Base-by-base conservation (phyloP, 2,797 vertebrate species). In the Acrossocheilus fasciatus region DNA sequence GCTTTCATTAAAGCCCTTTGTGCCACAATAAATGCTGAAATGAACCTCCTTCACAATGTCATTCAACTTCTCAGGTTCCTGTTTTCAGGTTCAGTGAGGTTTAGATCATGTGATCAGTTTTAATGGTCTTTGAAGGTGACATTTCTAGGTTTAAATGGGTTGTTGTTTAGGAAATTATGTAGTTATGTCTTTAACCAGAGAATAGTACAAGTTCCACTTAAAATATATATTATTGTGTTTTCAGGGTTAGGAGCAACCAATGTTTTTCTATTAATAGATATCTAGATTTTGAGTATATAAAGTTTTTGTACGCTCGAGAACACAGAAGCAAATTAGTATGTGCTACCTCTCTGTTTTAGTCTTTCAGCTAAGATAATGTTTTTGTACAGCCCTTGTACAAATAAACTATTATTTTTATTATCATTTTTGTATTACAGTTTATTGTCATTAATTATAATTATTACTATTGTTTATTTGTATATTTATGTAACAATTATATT, bases 41-140 rank as follows among this genome's bases (percentile, higher is more conserved):
- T 54, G 36, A 54, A 36, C 36, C 50, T 59, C 72, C 36, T 20
- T 82, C 81, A 73, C 81, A 41, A 50, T 73, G 30, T 73, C 36
- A 59, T 73, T 73, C 57, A 73, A 52, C 30, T 52, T 47, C 59
- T 30, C 78, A 11, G 10, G 15, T 26, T 47, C 57, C 10, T 17
- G 54, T 17, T 79, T 45, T 64, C 77, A 64, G 52, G 57, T 43
- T 80, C 57, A 59, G 4, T 11, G n/a, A 79, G 34, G 7, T 54
- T 82, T 39, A 54, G 66, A 17, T 8, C 45, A 81, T n/a, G 45
- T 50, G 64, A 52, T 39, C 18, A 36, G 36, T 36, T 39, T 39
- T 7, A 47, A 36, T 7, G 6, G 18, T 54, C 1, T 52, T 36
- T 76, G 20, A 54, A 54, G 18, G 47, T 23, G 18, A 76, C 18